Percentiles rank a stretch among this genome's conserved stretches.
These are phyloP conservation scores for Apogon talboti DNA, from an alignment of 2,797 vertebrate genomes.

Conservation along the genomic window DNA sequence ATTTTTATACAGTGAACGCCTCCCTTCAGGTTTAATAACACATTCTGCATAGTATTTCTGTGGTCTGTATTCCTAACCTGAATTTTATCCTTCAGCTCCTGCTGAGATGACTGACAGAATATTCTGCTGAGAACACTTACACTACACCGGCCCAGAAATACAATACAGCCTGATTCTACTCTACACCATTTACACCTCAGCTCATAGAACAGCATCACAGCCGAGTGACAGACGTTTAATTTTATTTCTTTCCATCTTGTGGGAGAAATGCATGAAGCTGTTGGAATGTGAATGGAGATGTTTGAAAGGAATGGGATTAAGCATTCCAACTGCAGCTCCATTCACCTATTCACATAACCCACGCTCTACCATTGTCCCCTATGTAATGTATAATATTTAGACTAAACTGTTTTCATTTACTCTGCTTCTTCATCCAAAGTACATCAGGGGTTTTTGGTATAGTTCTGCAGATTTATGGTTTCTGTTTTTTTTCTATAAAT, in stretches of 20 bases:
- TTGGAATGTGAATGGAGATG: constrained; percentile 30
- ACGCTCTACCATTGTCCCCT: constrained; percentile 3
- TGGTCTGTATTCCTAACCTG: too few relatives aligned
- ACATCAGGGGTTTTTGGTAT: not conserved
- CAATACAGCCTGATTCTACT: too few relatives aligned
- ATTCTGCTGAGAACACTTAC: not conserved
- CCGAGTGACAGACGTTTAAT: constrained; percentile 34
- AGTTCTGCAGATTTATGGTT: not conserved
- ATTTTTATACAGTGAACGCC: too few relatives aligned
- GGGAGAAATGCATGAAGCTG: constrained; percentile 32
- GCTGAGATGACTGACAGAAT: too few relatives aligned
- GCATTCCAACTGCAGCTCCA: constrained; percentile 8
- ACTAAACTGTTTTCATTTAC: not conserved
- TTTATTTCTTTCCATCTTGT: constrained; percentile 20
- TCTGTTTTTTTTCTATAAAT: not conserved
- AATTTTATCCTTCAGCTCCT: too few relatives aligned
- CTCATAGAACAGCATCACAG: constrained; percentile 4
- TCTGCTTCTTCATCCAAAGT: not conserved
- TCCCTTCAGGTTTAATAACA: too few relatives aligned
- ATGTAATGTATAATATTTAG: constrained; percentile 8
- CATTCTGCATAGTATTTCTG: too few relatives aligned
- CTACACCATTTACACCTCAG: not conserved
- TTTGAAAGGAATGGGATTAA: constrained; percentile 25
- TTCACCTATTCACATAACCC: constrained; percentile 10
- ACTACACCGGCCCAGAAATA: too few relatives aligned